Evolutionary conservation across 2,113 vertebrate species (phyloP).

Genomic region (Gavialis gangeticus): DNA sequence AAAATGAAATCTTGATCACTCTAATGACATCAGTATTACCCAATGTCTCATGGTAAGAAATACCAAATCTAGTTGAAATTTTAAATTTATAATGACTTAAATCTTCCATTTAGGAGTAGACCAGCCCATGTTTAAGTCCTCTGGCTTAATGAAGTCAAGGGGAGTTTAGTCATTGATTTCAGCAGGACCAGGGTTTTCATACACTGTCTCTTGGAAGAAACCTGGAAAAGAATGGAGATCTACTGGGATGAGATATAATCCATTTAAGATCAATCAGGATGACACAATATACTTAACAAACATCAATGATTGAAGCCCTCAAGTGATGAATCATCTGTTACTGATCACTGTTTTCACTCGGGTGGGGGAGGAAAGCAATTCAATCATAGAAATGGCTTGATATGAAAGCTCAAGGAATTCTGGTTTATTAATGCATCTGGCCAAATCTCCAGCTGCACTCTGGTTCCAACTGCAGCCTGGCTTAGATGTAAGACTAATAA

Average conservation of each 20-base stretch:
- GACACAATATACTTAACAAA: not conserved
- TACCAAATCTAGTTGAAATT: not conserved
- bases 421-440: not conserved
- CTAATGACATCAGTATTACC: too few species aligned
- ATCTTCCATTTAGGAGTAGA: not conserved
- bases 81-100: not conserved
- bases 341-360: fast-evolving
- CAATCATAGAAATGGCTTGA: not conserved
- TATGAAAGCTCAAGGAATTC: not conserved
- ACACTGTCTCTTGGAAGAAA: not conserved
- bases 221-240: not conserved
- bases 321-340: fast-evolving
- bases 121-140: fast-evolving
- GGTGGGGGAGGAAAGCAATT: not conserved
- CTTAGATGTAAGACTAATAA: not conserved
- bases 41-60: not conserved
- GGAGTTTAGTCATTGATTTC: not conserved
- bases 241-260: not conserved
- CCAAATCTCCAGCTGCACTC: not conserved
- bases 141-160: not conserved
- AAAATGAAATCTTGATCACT: not conserved
- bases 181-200: not conserved
- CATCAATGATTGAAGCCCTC: not conserved
- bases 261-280: fast-evolving
- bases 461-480: not conserved